phyloP scores from a whole-genome alignment of 2,797 vertebrate species.

The Pseudochirops corinnae region DNA sequence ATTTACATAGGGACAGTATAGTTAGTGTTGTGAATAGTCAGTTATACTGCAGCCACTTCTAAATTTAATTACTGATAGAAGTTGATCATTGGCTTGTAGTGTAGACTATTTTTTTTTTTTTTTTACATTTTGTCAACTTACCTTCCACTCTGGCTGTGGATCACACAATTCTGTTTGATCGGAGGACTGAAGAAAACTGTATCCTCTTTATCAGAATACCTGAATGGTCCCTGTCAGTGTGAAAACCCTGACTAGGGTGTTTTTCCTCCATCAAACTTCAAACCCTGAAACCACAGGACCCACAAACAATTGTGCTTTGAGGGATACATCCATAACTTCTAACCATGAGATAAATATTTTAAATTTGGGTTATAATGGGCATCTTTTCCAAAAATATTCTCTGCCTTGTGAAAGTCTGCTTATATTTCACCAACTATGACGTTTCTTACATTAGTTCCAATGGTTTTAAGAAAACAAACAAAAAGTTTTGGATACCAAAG shows the following conservation, averaged over 20 bases:
- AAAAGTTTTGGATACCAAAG: constrained; percentile 50
- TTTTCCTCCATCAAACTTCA: constrained; percentile 36
- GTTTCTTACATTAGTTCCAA: constrained; percentile 28
- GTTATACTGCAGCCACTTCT: constrained; percentile 7
- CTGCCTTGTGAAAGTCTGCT: constrained; percentile 44
- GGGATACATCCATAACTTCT: constrained; percentile 9
- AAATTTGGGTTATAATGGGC: background rate
- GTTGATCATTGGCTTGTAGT: constrained; percentile 20
- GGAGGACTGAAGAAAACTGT: constrained; percentile 2
- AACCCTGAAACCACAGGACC: background rate
- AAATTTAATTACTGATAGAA: constrained; percentile 38
- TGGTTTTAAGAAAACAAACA: constrained; percentile 58
- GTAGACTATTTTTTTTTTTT: background rate
- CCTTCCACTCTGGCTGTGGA: background rate
- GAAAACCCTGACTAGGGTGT: background rate
- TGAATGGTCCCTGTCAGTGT: background rate
- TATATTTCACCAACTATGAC: constrained; percentile 16
- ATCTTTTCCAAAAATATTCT: constrained; percentile 17
- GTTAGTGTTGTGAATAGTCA: background rate
- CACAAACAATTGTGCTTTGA: constrained; percentile 30
- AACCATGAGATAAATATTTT: constrained; percentile 36
- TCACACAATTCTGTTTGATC: background rate
- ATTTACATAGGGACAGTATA: background rate
- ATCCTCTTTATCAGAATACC: background rate
- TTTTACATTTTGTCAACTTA: constrained; percentile 27